These are phyloP conservation scores for Neoaliturus tenellus DNA, from an alignment of 2,888 invertebrate species.

Conservation along the genomic window DNA sequence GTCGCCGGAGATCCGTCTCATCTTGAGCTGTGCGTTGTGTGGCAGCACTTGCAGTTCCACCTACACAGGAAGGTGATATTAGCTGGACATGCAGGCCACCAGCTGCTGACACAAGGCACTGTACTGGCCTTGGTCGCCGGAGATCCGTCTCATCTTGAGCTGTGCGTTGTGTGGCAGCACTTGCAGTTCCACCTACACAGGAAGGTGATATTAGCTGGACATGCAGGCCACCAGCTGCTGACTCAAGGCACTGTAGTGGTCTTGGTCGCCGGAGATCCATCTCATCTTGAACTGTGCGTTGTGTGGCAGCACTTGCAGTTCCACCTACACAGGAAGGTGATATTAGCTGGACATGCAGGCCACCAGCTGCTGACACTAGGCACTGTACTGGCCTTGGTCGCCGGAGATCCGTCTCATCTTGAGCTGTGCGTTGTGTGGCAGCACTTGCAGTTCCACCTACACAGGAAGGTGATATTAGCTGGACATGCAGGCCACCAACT, in stretches of 20 bases:
- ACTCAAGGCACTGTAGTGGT: too few relatives aligned
- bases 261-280: too few relatives aligned
- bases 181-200: constrained; percentile 81
- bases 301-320: too few relatives aligned
- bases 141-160: constrained; percentile 89
- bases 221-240: too few relatives aligned
- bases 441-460: constrained; percentile 85
- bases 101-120: constrained; percentile 92
- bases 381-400: constrained; percentile 91
- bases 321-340: constrained; percentile 1
- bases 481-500: constrained; percentile 90
- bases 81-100: constrained; percentile 85
- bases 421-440: constrained; percentile 76
- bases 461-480: constrained; percentile 62
- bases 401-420: constrained; percentile 92
- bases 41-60: constrained; percentile 87
- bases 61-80: constrained; percentile 58
- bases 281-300: too few relatives aligned
- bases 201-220: too few relatives aligned
- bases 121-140: constrained; percentile 83
- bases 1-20: constrained; percentile 92
- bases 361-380: constrained; percentile 91
- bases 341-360: constrained; percentile 82
- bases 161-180: constrained; percentile 78
- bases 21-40: constrained; percentile 80